Evolutionary conservation across 2,888 invertebrate genomes (phyloP).

Genomic region (Ommatoiulus sabulosus): DNA sequence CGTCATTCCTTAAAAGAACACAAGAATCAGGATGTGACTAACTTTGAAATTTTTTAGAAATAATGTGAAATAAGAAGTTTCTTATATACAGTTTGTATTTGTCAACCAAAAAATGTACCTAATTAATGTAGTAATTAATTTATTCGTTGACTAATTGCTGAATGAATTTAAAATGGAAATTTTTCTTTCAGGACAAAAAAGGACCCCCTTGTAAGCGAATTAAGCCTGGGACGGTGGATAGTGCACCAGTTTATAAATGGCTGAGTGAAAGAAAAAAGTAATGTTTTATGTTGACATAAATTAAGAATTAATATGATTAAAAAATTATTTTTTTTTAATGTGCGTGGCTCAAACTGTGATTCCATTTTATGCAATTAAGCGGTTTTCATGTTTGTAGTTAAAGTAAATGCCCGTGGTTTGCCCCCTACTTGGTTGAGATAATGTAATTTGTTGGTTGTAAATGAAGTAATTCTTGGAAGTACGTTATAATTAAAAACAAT

Average conservation of each 20-base stretch:
- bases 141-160: too few species aligned
- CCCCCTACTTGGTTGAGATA: not conserved
- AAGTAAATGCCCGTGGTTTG: not conserved
- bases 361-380: not conserved
- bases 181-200: slow-evolving; percentile 71
- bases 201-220: slow-evolving; percentile 73
- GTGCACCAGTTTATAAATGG: slow-evolving; percentile 83
- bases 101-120: too few species aligned
- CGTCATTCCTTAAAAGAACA: not conserved
- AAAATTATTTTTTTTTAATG: not conserved
- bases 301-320: not conserved
- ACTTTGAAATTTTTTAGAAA: too few species aligned
- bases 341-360: not conserved
- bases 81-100: too few species aligned
- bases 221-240: slow-evolving; percentile 74
- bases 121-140: not conserved
- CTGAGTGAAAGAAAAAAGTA: slow-evolving; percentile 84
- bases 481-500: not conserved
- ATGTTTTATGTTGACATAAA: slow-evolving; percentile 62
- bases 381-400: not conserved
- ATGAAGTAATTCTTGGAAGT: not conserved
- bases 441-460: not conserved
- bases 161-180: not conserved
- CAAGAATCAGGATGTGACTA: too few species aligned
- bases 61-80: too few species aligned